A percentile compares a stretch with the other conserved stretches of the same genome.
These are phyloP conservation scores for Variabilichromis moorii DNA, from an alignment of 2,113 vertebrate genomes.

Conservation along the genomic window DNA sequence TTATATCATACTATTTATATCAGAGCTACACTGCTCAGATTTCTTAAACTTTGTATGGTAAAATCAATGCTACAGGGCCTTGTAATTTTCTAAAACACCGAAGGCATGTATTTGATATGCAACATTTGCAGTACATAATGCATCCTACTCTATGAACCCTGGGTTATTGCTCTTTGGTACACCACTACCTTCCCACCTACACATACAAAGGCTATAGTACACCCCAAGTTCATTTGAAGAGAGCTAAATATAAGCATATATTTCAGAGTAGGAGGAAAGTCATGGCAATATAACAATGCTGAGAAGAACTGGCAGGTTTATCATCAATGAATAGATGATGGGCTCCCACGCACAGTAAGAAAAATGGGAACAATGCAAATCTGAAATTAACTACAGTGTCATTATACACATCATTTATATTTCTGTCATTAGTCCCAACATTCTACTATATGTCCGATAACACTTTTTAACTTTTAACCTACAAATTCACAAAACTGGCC, in stretches of 20 bases:
- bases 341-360: not conserved
- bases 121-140: slow-evolving; percentile 2
- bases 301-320: not conserved
- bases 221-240: not conserved
- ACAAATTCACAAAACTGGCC: not conserved
- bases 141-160: slow-evolving; percentile 6
- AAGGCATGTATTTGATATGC: not conserved
- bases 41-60: not conserved
- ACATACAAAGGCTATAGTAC: not conserved
- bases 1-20: not conserved
- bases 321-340: slow-evolving; percentile 3
- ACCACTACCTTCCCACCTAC: slow-evolving; percentile 19
- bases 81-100: not conserved
- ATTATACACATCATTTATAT: not conserved
- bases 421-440: not conserved
- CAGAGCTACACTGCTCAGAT: not conserved
- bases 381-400: not conserved
- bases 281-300: not conserved
- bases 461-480: not conserved
- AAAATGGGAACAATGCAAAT: not conserved
- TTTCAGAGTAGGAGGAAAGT: slow-evolving; percentile 38
- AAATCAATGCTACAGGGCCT: not conserved
- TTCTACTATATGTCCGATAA: not conserved
- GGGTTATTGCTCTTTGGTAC: not conserved
- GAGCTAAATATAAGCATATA: slow-evolving; percentile 9